Percentiles rank a stretch among this genome's conserved stretches.
phyloP scores from a whole-genome alignment of 2,113 vertebrate genomes.

The Glaucidium brasilianum region DNA sequence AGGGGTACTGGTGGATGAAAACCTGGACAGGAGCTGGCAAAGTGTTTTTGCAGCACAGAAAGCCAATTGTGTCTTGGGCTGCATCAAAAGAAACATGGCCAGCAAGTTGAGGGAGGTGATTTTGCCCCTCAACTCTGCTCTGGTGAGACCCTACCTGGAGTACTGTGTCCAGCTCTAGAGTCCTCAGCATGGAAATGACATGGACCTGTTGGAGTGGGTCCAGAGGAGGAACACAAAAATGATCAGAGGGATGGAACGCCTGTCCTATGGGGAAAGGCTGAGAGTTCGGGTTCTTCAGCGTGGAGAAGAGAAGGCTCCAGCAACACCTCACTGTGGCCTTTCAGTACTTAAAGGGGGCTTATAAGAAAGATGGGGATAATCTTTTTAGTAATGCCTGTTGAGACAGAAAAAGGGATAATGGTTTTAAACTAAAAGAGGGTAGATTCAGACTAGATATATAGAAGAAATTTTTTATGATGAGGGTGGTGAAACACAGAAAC shows the following conservation, averaged over 20 bases:
- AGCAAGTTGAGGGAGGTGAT: neutral
- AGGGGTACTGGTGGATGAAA: rapidly evolving
- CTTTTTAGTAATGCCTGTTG: neutral
- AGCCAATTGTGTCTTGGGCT: neutral
- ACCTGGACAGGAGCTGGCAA: neutral
- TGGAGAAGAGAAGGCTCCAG: neutral
- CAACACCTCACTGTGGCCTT: neutral
- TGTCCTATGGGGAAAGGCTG: neutral
- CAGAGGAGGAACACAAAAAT: neutral
- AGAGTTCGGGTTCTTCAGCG: neutral
- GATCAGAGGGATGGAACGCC: rapidly evolving
- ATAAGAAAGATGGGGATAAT: neutral
- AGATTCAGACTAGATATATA: neutral
- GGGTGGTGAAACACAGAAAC: neutral
- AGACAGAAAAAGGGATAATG: neutral
- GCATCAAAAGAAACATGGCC: neutral
- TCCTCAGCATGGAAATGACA: neutral
- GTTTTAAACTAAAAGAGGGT: neutral
- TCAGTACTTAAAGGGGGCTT: neutral
- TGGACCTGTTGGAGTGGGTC: neutral
- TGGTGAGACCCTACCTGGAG: neutral
- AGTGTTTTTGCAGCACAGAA: neutral
- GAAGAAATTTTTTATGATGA: rapidly evolving
- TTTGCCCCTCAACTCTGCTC: neutral
- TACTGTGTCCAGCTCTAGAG: neutral